Conservation (phyloP, 1,140 invertebrate genomes). For the Ganaspis sp. region DNA sequence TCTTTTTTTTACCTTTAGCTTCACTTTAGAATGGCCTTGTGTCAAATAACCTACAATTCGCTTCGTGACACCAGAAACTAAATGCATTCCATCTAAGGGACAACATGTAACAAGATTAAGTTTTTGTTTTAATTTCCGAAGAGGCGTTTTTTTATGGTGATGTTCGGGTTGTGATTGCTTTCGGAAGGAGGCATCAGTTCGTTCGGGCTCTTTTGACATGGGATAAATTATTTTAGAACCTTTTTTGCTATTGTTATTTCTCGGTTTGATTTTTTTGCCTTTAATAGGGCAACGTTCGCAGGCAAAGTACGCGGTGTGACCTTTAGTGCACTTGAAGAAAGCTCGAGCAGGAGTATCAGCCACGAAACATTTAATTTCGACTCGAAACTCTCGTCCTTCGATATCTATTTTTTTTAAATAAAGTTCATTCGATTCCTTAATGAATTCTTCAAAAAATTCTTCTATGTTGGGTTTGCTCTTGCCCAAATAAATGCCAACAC, state of each 20-base stretch:
- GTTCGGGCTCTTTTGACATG: neutral
- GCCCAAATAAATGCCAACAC: neutral
- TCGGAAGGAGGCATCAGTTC: neutral
- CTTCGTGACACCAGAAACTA: neutral
- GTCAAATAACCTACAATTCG: neutral
- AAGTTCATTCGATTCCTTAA: neutral
- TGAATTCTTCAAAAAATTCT: neutral
- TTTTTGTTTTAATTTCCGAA: neutral
- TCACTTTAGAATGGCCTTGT: neutral
- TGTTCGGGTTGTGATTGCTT: neutral
- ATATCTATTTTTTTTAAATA: neutral
- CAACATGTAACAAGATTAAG: neutral
- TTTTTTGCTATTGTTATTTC: neutral
- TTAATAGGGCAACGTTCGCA: neutral
- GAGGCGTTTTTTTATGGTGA: neutral
- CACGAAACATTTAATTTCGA: neutral
- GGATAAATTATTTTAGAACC: neutral
- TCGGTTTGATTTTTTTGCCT: neutral
- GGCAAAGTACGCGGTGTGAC: neutral
- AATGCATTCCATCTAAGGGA: neutral
- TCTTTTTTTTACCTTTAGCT: neutral
- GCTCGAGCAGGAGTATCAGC: neutral
- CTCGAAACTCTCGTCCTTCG: neutral
- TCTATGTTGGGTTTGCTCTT: slow-evolving; percentile 1
- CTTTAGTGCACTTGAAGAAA: neutral